Evolutionary conservation across 2,888 invertebrate genomes (phyloP), one percentile per base, ranked within the genome.

Genomic region (Magallana nippona): DNA sequence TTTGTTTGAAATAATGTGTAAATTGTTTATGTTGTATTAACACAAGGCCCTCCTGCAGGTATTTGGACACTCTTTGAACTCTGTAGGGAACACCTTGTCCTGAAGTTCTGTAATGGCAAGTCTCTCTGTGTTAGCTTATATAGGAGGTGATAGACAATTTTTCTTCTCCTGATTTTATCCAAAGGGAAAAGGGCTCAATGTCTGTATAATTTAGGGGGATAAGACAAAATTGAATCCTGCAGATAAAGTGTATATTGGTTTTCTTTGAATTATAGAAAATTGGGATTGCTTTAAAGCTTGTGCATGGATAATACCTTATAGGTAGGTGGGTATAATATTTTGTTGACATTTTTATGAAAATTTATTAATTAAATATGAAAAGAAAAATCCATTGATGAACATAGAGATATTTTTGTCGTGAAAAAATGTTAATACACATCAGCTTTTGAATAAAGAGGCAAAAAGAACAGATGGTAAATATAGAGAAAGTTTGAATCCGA

Each of bases 1-100:
- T 71, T 71, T 71, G 71, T 71, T 71, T 71, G 71, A 71, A 71
- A 71, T 71, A 71, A 71, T 71, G 71, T 71, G 27, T 71, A 71
- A 71, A 71, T 71, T 71, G 71, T 71, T 71, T 71, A 71, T 71
- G 71, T 71, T 27, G 71, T 27, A 71, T 71, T 71, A 71, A 71
- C 71, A 71, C 22, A 32, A 32, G 27, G 71, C 71, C 27, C 71
- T 71, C 71, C 71, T 71, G 71, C 71, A 71, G 71, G 27, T 71
- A 27, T 71, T 71, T 71, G 71, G 71, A 71, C 71, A 71, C 27
- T 71, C 71, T 71, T 71, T 71, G 71, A 71, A 71, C 71, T 71
- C 32, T 15, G 44, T 44, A 22, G 32, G 71, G 71, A 71, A 15
- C 27, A 32, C 22, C 32, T 1, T 71, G 71, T 32, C 71, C 22